Evolutionary conservation across 2,888 invertebrate genomes (phyloP).

Genomic region (Bruchidius siliquastri): DNA sequence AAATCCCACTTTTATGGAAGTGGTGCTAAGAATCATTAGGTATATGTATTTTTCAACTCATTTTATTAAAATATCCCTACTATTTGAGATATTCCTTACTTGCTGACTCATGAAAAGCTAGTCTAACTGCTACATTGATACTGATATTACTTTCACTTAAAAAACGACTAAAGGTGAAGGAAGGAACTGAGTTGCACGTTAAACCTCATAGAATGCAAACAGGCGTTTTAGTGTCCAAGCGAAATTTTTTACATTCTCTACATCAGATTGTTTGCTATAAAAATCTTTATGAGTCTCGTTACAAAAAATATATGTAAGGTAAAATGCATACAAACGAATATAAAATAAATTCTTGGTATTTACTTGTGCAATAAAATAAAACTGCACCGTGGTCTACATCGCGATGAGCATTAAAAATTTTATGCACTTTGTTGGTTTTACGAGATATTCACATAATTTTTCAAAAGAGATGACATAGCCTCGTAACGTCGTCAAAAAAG

Average conservation of each 20-base stretch:
- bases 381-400: not conserved
- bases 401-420: not conserved
- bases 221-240: not conserved
- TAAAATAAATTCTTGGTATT: constrained; percentile 13
- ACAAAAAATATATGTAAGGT: not conserved
- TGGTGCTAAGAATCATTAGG: too few species aligned
- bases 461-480: not conserved
- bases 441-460: not conserved
- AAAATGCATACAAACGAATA: constrained; percentile 3
- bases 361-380: constrained; percentile 8
- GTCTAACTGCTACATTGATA: too few species aligned
- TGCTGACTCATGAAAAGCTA: too few species aligned
- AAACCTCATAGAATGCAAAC: not conserved
- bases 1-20: too few species aligned
- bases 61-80: too few species aligned
- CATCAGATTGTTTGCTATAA: not conserved
- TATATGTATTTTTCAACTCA: too few species aligned
- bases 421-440: not conserved
- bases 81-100: too few species aligned
- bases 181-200: not conserved
- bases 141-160: too few species aligned
- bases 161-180: too few species aligned
- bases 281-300: not conserved
- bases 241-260: not conserved
- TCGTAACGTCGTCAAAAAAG: not conserved